Evolutionary conservation across 2,113 vertebrate genomes (phyloP).

Genomic region (Pica pica): DNA sequence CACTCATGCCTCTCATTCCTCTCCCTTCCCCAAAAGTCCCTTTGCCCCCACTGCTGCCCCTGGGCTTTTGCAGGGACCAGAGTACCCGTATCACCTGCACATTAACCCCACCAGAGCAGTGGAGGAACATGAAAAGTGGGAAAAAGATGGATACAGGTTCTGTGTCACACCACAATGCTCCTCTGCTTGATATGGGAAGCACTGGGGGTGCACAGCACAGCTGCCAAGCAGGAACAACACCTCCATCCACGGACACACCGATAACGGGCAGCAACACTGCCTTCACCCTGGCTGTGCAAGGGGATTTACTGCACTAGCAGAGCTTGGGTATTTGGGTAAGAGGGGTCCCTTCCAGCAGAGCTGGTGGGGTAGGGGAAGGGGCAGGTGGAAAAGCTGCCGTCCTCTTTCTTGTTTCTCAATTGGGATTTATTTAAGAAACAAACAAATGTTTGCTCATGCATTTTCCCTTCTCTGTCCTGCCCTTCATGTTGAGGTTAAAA

Average conservation of each 20-base stretch:
- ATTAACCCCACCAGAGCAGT: rapidly evolving
- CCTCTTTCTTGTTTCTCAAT: neutral
- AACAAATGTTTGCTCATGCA: neutral
- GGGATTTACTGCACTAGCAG: neutral
- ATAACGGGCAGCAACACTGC: neutral
- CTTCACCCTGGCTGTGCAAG: rapidly evolving
- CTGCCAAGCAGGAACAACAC: neutral
- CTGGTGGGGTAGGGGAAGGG: neutral
- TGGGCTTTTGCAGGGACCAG: neutral
- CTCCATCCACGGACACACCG: rapidly evolving
- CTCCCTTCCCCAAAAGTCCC: neutral
- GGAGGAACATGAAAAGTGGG: neutral
- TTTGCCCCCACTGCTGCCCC: neutral
- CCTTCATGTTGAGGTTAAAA: neutral
- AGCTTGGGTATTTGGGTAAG: neutral
- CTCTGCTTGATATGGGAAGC: neutral
- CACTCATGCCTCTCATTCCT: neutral
- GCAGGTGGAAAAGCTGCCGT: neutral
- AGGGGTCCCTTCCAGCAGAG: neutral
- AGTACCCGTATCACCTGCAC: neutral
- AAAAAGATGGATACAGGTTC: neutral
- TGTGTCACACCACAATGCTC: neutral
- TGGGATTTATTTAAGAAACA: neutral
- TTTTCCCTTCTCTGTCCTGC: neutral
- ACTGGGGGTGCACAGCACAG: neutral